Evolutionary conservation across 1,140 invertebrate genomes (phyloP), one percentile per base, ranked within the genome.

Genomic region (Dendroctonus valens): DNA sequence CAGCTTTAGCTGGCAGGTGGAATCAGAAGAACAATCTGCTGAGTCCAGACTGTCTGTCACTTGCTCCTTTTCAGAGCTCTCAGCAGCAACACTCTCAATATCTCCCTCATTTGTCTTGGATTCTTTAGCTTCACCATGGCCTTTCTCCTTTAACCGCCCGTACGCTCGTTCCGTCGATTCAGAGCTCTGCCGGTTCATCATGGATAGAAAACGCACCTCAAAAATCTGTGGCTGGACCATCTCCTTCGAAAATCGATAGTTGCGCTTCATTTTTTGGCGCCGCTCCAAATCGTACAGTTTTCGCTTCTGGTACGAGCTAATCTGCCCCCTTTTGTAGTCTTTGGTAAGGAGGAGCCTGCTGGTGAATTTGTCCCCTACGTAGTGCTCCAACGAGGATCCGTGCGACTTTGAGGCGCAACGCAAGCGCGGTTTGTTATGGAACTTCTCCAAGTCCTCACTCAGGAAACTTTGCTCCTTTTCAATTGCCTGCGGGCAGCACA

Each of bases 311-410:
- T 68, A 73, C 3, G 72, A 41, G 44, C 68, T 70, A 8, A 71
- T 46, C 14, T 65, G 41, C n/a, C 59, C 40, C 6, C 38, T 26
- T 9, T 65, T 67, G 38, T 61, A 72, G 37, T 67, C 52, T 57
- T 72, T 72, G 7, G 71, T 70, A n/a, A 72, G 50, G 9, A 72
- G 65, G 6, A 72, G 53, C 51, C 61, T 51, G 12, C 63, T 58
- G 7, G 62, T 69, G 8, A 55, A 59, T 41, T 51, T 61, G 12
- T 57, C 57, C 58, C 44, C 49, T 40, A 59, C 9, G 41, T 59
- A 67, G 3, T 55, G 51, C 44, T 69, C 63, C 6, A 67, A 42
- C 40, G 62, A 68, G 9, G 51, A 15, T 8, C 14, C 38, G 41
- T 51, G 50, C 8, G 65, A 65, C 37, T 53, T 55, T 6, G 55